These are phyloP conservation scores for Amiota communis DNA, from an alignment of 2,888 invertebrate species.

Conservation along the genomic window DNA sequence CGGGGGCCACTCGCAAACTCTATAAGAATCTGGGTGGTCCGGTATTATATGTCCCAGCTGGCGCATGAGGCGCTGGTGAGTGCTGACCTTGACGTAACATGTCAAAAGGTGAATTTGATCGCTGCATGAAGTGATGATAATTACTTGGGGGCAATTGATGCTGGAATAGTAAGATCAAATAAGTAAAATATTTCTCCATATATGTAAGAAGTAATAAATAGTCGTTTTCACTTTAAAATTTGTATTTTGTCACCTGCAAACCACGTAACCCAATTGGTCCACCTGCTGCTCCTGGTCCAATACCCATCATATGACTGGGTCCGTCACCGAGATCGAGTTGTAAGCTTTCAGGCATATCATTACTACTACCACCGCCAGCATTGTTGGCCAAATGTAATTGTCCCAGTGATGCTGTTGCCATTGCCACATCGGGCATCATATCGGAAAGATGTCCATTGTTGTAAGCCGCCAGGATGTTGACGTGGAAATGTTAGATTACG, in stretches of 20 bases:
- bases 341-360: conserved; percentile 74
- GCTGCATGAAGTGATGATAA: conserved; percentile 72
- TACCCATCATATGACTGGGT: conserved; percentile 75
- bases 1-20: conserved; percentile 73
- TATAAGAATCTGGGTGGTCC: conserved; percentile 74
- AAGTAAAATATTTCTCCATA: not conserved
- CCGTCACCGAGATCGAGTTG: conserved; percentile 88
- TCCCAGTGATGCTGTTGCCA: conserved; percentile 86
- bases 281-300: conserved; percentile 55
- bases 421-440: conserved; percentile 93
- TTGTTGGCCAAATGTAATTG: conserved; percentile 77
- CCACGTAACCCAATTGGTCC: conserved; percentile 69
- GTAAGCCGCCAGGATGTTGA: conserved; percentile 67
- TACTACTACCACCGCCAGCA: conserved; percentile 44
- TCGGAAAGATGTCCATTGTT: conserved; percentile 84
- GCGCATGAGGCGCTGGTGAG: conserved; percentile 65
- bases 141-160: conserved; percentile 71
- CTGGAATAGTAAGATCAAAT: conserved; percentile 45
- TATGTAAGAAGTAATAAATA: not conserved
- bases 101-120: conserved; percentile 72
- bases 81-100: conserved; percentile 70
- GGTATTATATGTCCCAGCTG: conserved; percentile 71
- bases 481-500: conserved; percentile 80
- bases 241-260: conserved; percentile 63
- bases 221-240: too few relatives aligned